Conservation (phyloP, 2,113 vertebrate species). For the Merops nubicus region DNA sequence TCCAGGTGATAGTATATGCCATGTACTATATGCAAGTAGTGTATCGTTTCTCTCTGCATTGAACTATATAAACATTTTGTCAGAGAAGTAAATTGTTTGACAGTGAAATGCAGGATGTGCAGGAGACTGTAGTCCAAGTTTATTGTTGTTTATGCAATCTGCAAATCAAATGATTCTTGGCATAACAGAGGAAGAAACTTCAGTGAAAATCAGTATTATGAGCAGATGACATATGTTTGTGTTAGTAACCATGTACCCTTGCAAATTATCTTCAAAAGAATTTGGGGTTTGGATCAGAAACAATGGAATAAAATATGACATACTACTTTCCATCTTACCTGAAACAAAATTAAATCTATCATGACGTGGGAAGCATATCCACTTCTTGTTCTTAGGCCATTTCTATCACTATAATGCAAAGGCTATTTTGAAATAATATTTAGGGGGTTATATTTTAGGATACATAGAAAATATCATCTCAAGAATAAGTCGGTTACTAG, state of each 20-base stretch:
- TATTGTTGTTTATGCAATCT: conserved; percentile 25
- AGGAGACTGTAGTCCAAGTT: not conserved
- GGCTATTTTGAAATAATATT: not conserved
- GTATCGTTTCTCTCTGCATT: not conserved
- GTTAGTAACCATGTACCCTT: not conserved
- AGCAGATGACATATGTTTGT: not conserved
- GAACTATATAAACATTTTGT: not conserved
- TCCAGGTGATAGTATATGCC: not conserved
- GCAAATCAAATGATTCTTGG: not conserved
- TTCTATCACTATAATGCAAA: not conserved
- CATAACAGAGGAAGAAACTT: not conserved
- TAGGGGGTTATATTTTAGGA: not conserved
- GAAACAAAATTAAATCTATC: not conserved
- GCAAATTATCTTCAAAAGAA: not conserved
- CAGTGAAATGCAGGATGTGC: not conserved
- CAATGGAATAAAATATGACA: not conserved
- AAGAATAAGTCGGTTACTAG: not conserved
- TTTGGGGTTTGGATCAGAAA: not conserved
- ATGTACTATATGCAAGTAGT: not conserved
- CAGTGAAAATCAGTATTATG: not conserved
- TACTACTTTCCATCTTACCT: not conserved
- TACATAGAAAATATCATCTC: not conserved
- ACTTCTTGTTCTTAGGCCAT: not conserved
- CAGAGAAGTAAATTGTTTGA: conserved; percentile 17
- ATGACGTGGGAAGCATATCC: not conserved